Evolutionary conservation across 2,113 vertebrate genomes (phyloP), one percentile per base, ranked within the genome.

Genomic region (Syrmaticus mikado): DNA sequence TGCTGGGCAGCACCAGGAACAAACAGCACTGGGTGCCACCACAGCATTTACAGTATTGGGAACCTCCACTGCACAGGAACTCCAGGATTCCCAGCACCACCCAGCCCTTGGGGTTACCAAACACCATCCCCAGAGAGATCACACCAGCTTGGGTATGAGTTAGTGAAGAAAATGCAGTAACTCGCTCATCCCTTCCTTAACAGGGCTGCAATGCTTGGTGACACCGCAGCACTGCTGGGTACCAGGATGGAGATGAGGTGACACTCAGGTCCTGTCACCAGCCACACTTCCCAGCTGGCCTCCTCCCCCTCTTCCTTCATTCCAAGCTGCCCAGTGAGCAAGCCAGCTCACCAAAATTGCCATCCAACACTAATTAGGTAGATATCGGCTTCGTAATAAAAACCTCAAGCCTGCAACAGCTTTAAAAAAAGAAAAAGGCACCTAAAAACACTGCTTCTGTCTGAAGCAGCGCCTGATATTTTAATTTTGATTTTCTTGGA

Each of bases 401-500:
- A 65, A 95, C 62, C 87, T 34, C 76, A 71, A 97, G 94, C 80
- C 71, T 82, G 94, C 92, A 95, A 96, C 92, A 96, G 92, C 95
- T 97, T 94, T 96, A 88, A 89, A 95, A 96, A 98, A 28, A 48
- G n/a, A 48, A 28, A 53, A 53, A 53, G 98, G 98, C 98, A 98
- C 98, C 98, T 82, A 70, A 53, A 28, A 76, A n/a, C 94, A 15
- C 93, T 22, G 36, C 95, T 90, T 50, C 27, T 19, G 77, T 13
- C 79, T 71, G 36, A 46, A 38, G 89, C 73, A 1, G 77, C 7
- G 24, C 87, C 85, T 66, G 1, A 66, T 55, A 52, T 86, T 96
- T 97, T 92, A 87, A 94, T 96, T 96, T 97, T 96, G 96, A 87
- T 96, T 97, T 98, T 97, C 94, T 73, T 90, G 77, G 95, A 95